Evolutionary conservation across 2,888 invertebrate genomes (phyloP).

Genomic region (Cepaea hortensis): DNA sequence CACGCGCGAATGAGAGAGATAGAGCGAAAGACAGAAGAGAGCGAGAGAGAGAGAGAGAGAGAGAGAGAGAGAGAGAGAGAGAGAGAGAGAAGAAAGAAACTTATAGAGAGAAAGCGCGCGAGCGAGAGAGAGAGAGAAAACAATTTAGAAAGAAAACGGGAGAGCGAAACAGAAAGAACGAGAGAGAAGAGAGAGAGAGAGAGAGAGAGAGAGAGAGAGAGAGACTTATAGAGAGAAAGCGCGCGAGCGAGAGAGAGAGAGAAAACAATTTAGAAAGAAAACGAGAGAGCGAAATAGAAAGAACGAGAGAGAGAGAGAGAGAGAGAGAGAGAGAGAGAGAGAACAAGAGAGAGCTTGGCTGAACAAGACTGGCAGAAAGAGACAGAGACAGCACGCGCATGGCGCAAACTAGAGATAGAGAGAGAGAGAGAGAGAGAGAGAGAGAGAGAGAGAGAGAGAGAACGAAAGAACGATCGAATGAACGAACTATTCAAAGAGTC

Average conservation of each 20-base stretch:
- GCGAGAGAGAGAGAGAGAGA: no score
- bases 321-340: background rate
- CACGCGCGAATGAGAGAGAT: no score
- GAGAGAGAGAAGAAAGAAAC: background rate
- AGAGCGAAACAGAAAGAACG: background rate
- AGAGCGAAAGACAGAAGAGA: no score
- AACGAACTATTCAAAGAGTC: no score
- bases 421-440: no score
- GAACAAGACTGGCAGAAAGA: no score
- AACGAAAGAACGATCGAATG: no score
- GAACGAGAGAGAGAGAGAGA: background rate
- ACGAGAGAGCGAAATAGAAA: background rate
- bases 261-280: background rate
- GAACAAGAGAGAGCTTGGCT: no score
- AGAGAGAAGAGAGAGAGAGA: background rate
- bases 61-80: background rate
- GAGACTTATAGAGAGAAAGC: background rate
- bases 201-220: no score
- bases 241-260: background rate
- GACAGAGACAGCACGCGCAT: no score
- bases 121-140: background rate
- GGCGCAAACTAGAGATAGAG: no score
- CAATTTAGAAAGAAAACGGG: background rate
- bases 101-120: background rate
- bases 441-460: no score